Evolutionary conservation across 2,888 invertebrate genomes (phyloP), one percentile per base, ranked within the genome.

Genomic region (Synergus umbraculus): DNA sequence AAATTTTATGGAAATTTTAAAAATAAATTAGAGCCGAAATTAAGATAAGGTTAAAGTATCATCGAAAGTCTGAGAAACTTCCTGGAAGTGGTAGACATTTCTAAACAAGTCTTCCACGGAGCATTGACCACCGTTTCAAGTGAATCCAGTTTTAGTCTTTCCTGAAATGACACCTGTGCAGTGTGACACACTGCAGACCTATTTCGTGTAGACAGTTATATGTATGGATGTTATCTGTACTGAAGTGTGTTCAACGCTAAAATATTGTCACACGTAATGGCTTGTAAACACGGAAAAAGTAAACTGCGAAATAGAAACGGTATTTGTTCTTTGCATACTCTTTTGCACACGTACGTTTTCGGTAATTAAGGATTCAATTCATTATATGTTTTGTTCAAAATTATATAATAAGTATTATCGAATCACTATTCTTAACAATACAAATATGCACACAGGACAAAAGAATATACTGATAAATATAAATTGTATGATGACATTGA

Each of bases 71-170:
- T 54, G 54, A 9, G 54, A 54, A 54, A 54, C 54, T 54, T n/a
- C n/a, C 54, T n/a, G 54, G 54, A 54, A 54, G n/a, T 54, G 54
- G n/a, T 18, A 54, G 54, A n/a, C 54, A 18, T 54, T 54, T 54
- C n/a, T n/a, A 9, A 54, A 54, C 54, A 9, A 54, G 54, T 54
- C 9, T 54, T n/a, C n/a, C 15, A 15, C 8, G 13, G 54, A 15
- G n/a, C n/a, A 54, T 54, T 54, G 54, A 54, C 54, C 54, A 54
- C n/a, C n/a, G 2, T 9, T 54, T 54, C n/a, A 54, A n/a, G 54
- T n/a, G 54, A 54, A 54, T 54, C 54, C 54, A 54, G 54, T 54
- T 54, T 54, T n/a, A n/a, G 54, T 54, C 54, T 54, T n/a, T n/a
- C 54, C 54, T 54, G 54, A 54, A 54, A 54, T 54, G n/a, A n/a